Evolutionary conservation across 64 coral and sea anemone species (phyloP), one percentile per base, ranked within the genome.

Genomic region (Pocillopora damicornis): DNA sequence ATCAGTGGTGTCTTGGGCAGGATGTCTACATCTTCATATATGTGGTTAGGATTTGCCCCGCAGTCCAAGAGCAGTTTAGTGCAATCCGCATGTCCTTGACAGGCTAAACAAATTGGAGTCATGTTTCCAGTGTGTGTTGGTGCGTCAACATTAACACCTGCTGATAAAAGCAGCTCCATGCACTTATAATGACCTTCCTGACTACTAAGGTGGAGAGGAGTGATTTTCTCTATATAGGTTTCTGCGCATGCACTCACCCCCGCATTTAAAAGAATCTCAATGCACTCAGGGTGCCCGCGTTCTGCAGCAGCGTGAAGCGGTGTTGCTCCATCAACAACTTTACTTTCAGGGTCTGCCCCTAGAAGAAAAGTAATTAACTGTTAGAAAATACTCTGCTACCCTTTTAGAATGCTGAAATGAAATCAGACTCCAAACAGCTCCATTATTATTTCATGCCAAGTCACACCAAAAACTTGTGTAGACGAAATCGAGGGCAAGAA

Each of bases 1-100:
- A 92, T 90, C 68, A 96, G 75, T 64, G 91, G 87, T 60, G 94
- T 93, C 75, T 93, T 93, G 17, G 87, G 86, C 22, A 96, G 80
- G 18, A 84, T 61, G 18, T 90, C 91, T 18, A 78, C 59, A 37
- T 89, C 81, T 37, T 91, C 86, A 26, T 92, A 97, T 58, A 89
- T 60, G 65, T 86, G 88, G 78, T 97, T 87, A 60, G 91, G 91
- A 75, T 97, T 79, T 51, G 89, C 88, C 4, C 91, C 91, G 15
- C 88, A 74, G 59, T 85, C 68, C 22, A 97, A 75, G 5, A 97
- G 73, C n/a, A 92, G 58, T 73, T 78, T 77, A 26, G 91, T 93
- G 75, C 94, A 97, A 23, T 90, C 81, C 9, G 51, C 75, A 18
- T 86, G 60, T 15, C 94, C 94, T 61, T 82, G 83, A 36, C 59